Evolutionary conservation across 2,113 vertebrate genomes (phyloP).

Genomic region (Phyllostomus hastatus): DNA sequence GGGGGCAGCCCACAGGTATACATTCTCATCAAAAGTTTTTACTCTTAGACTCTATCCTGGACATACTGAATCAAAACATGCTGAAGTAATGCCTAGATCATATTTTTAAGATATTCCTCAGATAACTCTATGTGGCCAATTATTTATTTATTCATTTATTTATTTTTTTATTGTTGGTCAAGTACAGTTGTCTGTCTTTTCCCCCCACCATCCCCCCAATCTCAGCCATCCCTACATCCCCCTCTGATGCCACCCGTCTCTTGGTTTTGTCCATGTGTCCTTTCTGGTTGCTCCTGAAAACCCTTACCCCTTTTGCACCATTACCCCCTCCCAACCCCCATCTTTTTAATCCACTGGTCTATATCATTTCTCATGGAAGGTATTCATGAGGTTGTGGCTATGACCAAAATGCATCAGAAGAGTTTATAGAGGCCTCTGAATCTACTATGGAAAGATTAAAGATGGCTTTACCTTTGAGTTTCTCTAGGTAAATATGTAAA

Average conservation of each 20-base stretch:
- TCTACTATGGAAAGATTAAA: background rate
- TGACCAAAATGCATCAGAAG: slow-evolving; percentile 7
- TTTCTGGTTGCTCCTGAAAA: too few species aligned
- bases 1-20: background rate
- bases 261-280: too few species aligned
- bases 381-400: background rate
- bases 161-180: too few species aligned
- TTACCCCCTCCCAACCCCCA: too few species aligned
- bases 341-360: background rate
- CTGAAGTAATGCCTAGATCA: background rate
- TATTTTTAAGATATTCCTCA: background rate
- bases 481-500: background rate
- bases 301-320: too few species aligned
- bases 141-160: too few species aligned
- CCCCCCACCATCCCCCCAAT: too few species aligned
- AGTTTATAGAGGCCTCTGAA: background rate
- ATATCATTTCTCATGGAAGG: background rate
- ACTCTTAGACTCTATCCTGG: background rate
- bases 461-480: background rate
- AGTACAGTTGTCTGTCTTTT: too few species aligned
- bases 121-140: background rate
- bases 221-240: too few species aligned
- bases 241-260: too few species aligned
- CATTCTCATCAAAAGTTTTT: background rate
- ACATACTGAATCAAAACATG: background rate